These are phyloP conservation scores for Drosophila picticornis DNA, from an alignment of 2,888 invertebrate species.

Conservation along the genomic window DNA sequence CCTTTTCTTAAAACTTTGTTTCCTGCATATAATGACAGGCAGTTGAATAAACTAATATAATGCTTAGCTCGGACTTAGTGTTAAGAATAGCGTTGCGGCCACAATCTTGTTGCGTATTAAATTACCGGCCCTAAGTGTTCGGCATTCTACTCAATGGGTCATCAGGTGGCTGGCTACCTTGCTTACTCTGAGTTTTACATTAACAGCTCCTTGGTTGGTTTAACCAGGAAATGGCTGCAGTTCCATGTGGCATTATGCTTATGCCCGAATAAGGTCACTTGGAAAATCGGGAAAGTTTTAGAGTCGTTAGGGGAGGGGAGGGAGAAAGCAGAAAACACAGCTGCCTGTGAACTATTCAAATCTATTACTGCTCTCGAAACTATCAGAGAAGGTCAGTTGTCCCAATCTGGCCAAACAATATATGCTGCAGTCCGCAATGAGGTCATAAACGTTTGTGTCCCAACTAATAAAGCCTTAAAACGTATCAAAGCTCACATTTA, in stretches of 20 bases:
- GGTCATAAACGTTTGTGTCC: constrained; percentile 59
- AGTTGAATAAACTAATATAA: constrained; percentile 60
- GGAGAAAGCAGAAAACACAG: not conserved
- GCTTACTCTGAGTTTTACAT: constrained; percentile 13
- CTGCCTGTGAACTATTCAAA: constrained; percentile 42
- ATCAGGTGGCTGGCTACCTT: constrained; percentile 56
- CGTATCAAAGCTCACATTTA: constrained; percentile 33
- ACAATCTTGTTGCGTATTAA: constrained; percentile 37
- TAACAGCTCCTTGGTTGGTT: constrained; percentile 16
- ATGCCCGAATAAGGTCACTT: constrained; percentile 14
- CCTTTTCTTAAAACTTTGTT: constrained; percentile 19
- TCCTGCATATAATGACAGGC: constrained; percentile 54
- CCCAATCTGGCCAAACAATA: constrained; percentile 7
- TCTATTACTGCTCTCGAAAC: constrained; percentile 40
- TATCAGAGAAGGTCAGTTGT: constrained; percentile 28
- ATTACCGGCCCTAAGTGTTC: constrained; percentile 51
- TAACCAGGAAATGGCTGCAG: constrained; percentile 36
- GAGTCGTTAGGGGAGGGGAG: not conserved
- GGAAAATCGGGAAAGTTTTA: constrained; percentile 10
- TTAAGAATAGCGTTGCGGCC: constrained; percentile 9
- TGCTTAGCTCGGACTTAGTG: constrained; percentile 35
- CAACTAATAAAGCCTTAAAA: constrained; percentile 63
- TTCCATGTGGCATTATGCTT: constrained; percentile 15
- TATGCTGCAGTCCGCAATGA: constrained; percentile 36
- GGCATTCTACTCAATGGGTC: constrained; percentile 42